Evolutionary conservation across 2,113 vertebrate species (phyloP).

Genomic region (Calonectris borealis): DNA sequence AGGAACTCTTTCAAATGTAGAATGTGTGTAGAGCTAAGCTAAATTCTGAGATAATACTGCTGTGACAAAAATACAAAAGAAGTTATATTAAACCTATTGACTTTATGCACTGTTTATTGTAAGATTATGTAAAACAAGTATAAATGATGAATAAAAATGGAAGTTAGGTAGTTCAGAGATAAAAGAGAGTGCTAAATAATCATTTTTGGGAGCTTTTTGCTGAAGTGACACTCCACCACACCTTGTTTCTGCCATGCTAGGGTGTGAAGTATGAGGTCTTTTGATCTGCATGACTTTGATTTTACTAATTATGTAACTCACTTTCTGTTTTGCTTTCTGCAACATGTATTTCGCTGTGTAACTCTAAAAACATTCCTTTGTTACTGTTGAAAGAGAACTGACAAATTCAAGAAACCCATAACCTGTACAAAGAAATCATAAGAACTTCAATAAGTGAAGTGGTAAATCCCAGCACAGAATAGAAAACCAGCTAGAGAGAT

Average conservation of each 20-base stretch:
- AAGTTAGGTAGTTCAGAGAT: not conserved
- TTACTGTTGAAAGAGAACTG: not conserved
- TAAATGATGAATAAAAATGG: not conserved
- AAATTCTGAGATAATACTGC: not conserved
- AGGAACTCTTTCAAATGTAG: not conserved
- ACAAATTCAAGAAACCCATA: not conserved
- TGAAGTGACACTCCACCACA: not conserved
- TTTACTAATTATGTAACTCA: not conserved
- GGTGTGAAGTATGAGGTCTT: not conserved
- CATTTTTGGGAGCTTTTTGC: not conserved
- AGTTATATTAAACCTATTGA: not conserved
- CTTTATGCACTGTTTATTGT: not conserved
- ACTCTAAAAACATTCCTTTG: not conserved
- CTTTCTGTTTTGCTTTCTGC: not conserved
- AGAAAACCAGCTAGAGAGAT: not conserved
- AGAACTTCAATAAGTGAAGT: not conserved
- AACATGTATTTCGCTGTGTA: not conserved
- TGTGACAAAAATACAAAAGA: not conserved
- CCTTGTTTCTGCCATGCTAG: not conserved
- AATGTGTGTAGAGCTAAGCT: not conserved
- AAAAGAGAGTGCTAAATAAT: not conserved
- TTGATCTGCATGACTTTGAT: conserved; percentile 6
- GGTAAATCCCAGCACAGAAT: not conserved
- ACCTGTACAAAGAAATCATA: not conserved
- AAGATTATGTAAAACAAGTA: not conserved